A percentile compares a stretch with the other conserved stretches of the same genome.
Evolutionary conservation across 2,888 invertebrate species (phyloP).

Genomic region (Mythimna pallens): DNA sequence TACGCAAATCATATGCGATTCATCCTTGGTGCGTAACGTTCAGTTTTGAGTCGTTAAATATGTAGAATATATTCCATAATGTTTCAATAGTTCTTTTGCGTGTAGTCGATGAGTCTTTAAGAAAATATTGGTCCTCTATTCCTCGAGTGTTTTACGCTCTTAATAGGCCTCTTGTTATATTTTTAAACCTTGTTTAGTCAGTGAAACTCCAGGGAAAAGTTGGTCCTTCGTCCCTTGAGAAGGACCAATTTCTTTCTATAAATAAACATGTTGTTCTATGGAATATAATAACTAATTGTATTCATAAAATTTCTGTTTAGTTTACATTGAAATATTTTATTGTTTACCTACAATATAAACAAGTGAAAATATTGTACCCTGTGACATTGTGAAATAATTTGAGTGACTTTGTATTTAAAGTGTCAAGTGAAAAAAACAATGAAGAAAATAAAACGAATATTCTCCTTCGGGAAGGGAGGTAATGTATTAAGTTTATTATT

Average conservation of each 20-base stretch:
- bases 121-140: neutral
- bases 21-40: conserved; percentile 34
- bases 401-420: conserved; percentile 16
- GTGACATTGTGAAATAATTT: conserved; percentile 23
- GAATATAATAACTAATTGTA: neutral
- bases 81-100: neutral
- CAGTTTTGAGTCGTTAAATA: conserved; percentile 7
- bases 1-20: conserved; percentile 49
- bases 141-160: neutral
- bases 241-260: neutral
- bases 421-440: conserved; percentile 67
- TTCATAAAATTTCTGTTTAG: neutral
- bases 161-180: neutral
- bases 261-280: neutral
- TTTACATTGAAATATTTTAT: neutral
- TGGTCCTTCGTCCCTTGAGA: conserved; percentile 10
- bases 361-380: conserved; percentile 23
- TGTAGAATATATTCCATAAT: neutral
- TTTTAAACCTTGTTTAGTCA: neutral
- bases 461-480: conserved; percentile 84
- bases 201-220: neutral
- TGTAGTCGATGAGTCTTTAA: neutral
- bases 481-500: conserved; percentile 53
- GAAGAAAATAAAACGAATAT: conserved; percentile 86
- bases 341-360: conserved; percentile 18